phyloP scores from a whole-genome alignment of 2,113 vertebrate genomes.

The Hippocampus barbouri region DNA sequence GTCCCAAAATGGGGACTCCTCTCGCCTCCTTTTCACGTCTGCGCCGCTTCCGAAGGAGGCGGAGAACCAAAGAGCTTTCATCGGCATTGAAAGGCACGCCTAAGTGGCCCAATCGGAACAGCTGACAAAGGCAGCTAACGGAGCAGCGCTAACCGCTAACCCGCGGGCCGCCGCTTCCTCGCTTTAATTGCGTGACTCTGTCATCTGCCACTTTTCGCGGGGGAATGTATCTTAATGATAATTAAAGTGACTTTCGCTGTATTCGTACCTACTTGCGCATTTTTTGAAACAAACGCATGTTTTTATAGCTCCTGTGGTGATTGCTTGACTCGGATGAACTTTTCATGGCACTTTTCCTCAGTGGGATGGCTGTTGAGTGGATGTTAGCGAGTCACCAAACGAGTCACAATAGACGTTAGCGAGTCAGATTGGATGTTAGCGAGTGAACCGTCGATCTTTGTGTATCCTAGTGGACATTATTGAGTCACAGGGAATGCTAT shows the following conservation, averaged over 20 bases:
- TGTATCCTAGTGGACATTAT: too few relatives aligned
- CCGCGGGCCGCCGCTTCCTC: not conserved
- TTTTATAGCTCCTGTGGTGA: not conserved
- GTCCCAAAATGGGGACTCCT: not conserved
- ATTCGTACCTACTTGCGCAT: not conserved
- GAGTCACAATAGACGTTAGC: too few relatives aligned
- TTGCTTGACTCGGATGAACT: not conserved
- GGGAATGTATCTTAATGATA: not conserved
- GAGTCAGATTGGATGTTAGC: too few relatives aligned
- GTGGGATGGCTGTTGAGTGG: not conserved
- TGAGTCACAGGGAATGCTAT: too few relatives aligned
- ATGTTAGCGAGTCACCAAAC: too few relatives aligned
- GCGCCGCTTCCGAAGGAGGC: not conserved
- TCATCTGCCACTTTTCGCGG: not conserved
- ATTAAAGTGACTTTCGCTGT: not conserved
- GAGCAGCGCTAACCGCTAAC: not conserved
- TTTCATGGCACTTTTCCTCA: not conserved
- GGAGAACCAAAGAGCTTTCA: not conserved
- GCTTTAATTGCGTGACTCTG: not conserved
- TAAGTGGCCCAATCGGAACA: constrained; percentile 1
- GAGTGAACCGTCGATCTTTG: too few relatives aligned
- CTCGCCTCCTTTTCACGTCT: not conserved
- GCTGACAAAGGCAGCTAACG: constrained; percentile 6
- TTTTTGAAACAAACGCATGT: not conserved
- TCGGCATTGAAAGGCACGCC: not conserved